Evolutionary conservation across 2,113 vertebrate genomes (phyloP).

Genomic region (Gobius niger): DNA sequence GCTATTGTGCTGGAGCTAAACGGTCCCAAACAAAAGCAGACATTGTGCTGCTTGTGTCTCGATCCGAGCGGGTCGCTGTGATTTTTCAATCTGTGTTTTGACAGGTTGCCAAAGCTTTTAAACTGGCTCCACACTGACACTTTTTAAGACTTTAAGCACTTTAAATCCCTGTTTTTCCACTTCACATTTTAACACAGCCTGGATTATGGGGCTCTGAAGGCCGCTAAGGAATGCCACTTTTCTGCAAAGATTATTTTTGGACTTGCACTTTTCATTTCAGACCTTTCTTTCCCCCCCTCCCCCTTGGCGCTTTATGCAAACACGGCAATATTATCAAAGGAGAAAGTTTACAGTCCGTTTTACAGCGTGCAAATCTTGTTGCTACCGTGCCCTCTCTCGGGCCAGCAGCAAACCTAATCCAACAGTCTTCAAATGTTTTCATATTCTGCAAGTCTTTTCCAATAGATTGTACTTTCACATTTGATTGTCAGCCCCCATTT

Average conservation of each 20-base stretch:
- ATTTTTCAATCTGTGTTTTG: constrained; percentile 55
- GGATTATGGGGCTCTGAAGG: constrained; percentile 48
- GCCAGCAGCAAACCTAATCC: constrained; percentile 42
- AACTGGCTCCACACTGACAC: constrained; percentile 47
- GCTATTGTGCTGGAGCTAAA: constrained; percentile 69
- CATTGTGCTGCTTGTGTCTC: constrained; percentile 56
- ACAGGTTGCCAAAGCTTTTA: constrained; percentile 52
- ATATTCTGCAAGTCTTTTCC: no score
- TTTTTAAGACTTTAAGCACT: constrained; percentile 65
- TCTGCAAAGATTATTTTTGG: constrained; percentile 56
- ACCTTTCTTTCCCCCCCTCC: constrained; percentile 10
- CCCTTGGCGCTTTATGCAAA: constrained; percentile 27
- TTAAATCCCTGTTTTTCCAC: constrained; percentile 58
- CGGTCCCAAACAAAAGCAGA: constrained; percentile 52
- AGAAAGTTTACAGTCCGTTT: constrained; percentile 14
- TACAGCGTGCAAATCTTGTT: constrained; percentile 34
- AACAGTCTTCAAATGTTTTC: neutral
- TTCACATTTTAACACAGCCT: constrained; percentile 45
- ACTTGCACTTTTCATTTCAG: constrained; percentile 28
- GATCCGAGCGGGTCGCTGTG: constrained; percentile 28
- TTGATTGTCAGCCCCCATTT: no score
- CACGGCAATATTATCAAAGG: constrained; percentile 18
- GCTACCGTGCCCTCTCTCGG: constrained; percentile 50
- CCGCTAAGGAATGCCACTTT: constrained; percentile 35
- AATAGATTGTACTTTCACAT: no score